These are phyloP conservation scores for Neosalanx taihuensis DNA, from an alignment of 2,797 vertebrate genomes.

Conservation along the genomic window DNA sequence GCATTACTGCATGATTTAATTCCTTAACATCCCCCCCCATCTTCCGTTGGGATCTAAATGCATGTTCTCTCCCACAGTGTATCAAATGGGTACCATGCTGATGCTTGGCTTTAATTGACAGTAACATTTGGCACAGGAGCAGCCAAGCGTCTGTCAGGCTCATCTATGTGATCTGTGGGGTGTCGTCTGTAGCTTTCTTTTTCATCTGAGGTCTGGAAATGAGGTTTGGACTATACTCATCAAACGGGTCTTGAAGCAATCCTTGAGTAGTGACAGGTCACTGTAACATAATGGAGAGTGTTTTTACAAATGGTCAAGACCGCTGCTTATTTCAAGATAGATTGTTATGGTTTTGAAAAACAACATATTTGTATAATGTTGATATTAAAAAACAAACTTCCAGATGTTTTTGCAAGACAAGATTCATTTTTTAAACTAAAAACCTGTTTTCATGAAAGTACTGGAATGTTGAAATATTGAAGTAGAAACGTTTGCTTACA, in stretches of 20 bases:
- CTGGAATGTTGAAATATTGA: neutral
- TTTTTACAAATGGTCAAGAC: too few relatives aligned
- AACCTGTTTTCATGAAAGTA: neutral
- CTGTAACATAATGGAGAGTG: neutral
- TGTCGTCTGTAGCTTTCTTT: neutral
- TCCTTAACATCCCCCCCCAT: neutral
- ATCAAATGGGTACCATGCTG: constrained; percentile 35
- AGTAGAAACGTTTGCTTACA: neutral
- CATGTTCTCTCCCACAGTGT: constrained; percentile 10
- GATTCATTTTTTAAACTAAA: neutral
- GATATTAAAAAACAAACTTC: neutral
- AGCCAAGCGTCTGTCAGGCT: constrained; percentile 22
- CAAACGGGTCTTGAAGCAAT: neutral
- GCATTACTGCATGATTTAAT: neutral
- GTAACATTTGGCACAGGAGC: constrained; percentile 24
- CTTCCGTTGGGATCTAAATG: neutral
- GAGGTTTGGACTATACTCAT: neutral
- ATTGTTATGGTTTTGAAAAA: neutral
- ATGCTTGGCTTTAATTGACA: constrained; percentile 51
- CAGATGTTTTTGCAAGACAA: neutral
- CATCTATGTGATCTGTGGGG: constrained; percentile 3
- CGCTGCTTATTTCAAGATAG: constrained; percentile 1
- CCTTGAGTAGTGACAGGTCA: neutral
- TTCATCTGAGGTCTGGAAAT: constrained; percentile 4
- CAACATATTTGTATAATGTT: neutral